Conservation (phyloP, 2,113 vertebrate species). For the Thinocorus orbignyianus region DNA sequence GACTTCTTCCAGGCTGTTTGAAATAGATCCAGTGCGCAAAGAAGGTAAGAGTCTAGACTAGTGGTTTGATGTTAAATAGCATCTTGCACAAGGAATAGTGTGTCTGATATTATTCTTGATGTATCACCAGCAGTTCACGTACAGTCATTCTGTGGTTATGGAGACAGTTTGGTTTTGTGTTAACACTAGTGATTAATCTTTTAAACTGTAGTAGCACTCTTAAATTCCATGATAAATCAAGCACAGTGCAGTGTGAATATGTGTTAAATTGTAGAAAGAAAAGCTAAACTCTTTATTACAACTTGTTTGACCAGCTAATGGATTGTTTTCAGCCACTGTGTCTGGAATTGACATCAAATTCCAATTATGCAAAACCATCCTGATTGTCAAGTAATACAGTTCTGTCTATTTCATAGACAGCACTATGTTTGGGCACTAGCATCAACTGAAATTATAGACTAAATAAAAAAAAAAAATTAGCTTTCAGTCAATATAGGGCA, state of each 20-base stretch:
- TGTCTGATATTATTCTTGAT: not conserved
- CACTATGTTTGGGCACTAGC: not conserved
- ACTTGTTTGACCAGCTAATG: not conserved
- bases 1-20: not conserved
- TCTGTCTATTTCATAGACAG: not conserved
- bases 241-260: not conserved
- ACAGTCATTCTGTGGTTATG: not conserved
- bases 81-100: not conserved
- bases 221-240: not conserved
- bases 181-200: not conserved
- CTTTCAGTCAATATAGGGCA: not conserved
- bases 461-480: not conserved
- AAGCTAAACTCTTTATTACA: not conserved
- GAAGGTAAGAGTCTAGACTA: not conserved
- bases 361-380: not conserved
- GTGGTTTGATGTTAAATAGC: not conserved
- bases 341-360: not conserved
- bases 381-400: not conserved
- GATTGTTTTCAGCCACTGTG: not conserved
- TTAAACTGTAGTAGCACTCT: not conserved
- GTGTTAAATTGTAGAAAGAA: not conserved
- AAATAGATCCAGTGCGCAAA: not conserved
- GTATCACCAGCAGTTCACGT: not conserved
- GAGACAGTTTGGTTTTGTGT: not conserved
- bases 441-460: not conserved